A percentile compares a stretch with the other conserved stretches of the same genome.
Evolutionary conservation across 37 sponge, comb jelly and placozoan genomes (phyloP).

Genomic region (Haliclona indistincta): DNA sequence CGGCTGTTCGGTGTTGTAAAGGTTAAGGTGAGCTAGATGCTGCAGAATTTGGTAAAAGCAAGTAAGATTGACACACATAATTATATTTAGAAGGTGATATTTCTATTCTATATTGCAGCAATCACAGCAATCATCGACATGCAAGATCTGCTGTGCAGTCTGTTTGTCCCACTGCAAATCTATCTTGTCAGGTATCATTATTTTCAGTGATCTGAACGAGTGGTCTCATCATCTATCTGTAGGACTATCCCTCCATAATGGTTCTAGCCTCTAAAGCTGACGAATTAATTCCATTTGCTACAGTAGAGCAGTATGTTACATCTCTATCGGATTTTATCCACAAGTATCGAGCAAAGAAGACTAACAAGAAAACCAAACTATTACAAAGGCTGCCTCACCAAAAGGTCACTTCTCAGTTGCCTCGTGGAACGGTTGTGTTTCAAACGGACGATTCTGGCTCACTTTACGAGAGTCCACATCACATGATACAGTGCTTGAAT

Average conservation of each 20-base stretch:
- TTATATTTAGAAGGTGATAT: not conserved
- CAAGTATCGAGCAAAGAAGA: too few relatives aligned
- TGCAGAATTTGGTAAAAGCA: slow-evolving; percentile 28
- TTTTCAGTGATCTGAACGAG: not conserved
- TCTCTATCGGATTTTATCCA: too few relatives aligned
- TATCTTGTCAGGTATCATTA: not conserved
- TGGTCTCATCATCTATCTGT: not conserved
- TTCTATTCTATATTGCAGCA: too few relatives aligned
- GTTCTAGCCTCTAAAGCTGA: slow-evolving; percentile 23
- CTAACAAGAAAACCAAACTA: too few relatives aligned
- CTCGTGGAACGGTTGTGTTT: too few relatives aligned
- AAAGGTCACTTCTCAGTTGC: too few relatives aligned
- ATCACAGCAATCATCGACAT: not conserved
- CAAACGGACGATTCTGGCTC: too few relatives aligned
- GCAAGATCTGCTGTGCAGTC: not conserved
- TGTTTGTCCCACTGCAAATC: too few relatives aligned
- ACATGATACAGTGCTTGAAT: too few relatives aligned
- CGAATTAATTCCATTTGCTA: slow-evolving; percentile 13
- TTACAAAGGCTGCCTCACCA: too few relatives aligned
- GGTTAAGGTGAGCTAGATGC: slow-evolving; percentile 62
- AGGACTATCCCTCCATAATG: slow-evolving; percentile 42
- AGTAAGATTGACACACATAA: not conserved
- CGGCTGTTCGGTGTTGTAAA: slow-evolving; percentile 82
- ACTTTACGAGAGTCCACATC: too few relatives aligned
- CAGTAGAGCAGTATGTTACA: slow-evolving; percentile 27